phyloP scores from a whole-genome alignment of 2,113 vertebrate genomes.

The Machaerirhynchus nigripectus region DNA sequence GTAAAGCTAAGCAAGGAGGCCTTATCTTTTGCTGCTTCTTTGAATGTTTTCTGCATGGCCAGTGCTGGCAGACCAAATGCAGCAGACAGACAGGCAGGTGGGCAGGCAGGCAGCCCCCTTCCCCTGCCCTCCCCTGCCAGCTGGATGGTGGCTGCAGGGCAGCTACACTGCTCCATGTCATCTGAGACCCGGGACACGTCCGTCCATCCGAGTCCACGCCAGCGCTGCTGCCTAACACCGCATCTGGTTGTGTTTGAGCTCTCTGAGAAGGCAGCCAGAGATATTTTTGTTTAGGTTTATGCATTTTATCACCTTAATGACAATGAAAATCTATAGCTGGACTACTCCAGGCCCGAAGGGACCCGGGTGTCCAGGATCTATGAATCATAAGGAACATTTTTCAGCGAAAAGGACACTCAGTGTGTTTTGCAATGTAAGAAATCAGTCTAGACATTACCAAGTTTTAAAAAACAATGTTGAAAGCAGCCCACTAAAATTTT shows the following conservation, averaged over 20 bases:
- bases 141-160: background rate
- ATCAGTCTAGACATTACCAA: conserved; percentile 44
- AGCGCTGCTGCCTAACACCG: fast-evolving
- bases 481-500: conserved; percentile 14
- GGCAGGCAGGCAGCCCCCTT: background rate
- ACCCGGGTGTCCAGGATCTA: background rate
- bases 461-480: conserved; percentile 40
- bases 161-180: background rate
- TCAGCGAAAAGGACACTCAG: background rate
- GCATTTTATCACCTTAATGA: conserved; percentile 65
- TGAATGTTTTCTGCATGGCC: background rate
- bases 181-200: background rate
- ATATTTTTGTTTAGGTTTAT: conserved; percentile 58
- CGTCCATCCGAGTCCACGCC: background rate
- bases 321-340: conserved; percentile 9
- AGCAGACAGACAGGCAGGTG: background rate
- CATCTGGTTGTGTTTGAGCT: conserved; percentile 33
- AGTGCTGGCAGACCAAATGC: background rate
- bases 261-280: conserved; percentile 57
- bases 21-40: background rate
- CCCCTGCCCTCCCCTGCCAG: background rate
- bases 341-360: conserved; percentile 48
- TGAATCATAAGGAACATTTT: conserved; percentile 63
- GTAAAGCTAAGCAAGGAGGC: background rate
- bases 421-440: conserved; percentile 45